Evolutionary conservation across 1,140 invertebrate species (phyloP).

Genomic region (Drosophila mojavensis): DNA sequence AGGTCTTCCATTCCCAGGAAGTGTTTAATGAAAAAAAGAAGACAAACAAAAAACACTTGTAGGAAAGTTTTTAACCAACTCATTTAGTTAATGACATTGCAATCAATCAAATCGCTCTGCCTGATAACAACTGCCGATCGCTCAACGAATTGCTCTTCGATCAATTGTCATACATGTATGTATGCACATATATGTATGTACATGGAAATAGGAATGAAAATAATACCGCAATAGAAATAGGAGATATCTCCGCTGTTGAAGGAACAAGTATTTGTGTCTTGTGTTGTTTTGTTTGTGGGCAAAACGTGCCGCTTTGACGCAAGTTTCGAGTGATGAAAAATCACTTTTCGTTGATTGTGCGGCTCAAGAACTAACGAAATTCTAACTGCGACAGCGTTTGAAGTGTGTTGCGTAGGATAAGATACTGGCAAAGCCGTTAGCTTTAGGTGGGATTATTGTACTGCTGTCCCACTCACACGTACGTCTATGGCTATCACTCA

Average conservation of each 20-base stretch:
- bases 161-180: not conserved
- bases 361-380: conserved; percentile 6
- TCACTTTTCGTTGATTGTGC: conserved; percentile 45
- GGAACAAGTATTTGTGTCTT: conserved; percentile 2
- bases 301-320: conserved; percentile 56
- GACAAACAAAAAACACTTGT: conserved; percentile 53
- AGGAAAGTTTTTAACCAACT: conserved; percentile 72
- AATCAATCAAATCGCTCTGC: conserved; percentile 64
- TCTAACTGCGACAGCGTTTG: conserved; percentile 53
- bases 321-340: conserved; percentile 62
- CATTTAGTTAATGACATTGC: conserved; percentile 41
- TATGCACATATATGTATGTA: not conserved
- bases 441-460: conserved; percentile 11
- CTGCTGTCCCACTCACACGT: not conserved
- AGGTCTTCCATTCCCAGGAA: conserved; percentile 50
- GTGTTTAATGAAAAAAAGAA: conserved; percentile 25
- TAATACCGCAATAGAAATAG: not conserved
- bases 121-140: conserved; percentile 47
- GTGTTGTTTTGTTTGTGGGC: not conserved
- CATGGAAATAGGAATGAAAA: not conserved
- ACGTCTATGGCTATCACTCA: conserved; percentile 63
- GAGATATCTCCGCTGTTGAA: not conserved
- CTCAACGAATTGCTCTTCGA: conserved; percentile 12
- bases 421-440: conserved; percentile 45
- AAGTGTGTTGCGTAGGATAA: conserved; percentile 66